Percentiles rank a stretch among this genome's conserved stretches.
Conservation (phyloP, 2,888 invertebrate genomes). For the Acleris cristana region DNA sequence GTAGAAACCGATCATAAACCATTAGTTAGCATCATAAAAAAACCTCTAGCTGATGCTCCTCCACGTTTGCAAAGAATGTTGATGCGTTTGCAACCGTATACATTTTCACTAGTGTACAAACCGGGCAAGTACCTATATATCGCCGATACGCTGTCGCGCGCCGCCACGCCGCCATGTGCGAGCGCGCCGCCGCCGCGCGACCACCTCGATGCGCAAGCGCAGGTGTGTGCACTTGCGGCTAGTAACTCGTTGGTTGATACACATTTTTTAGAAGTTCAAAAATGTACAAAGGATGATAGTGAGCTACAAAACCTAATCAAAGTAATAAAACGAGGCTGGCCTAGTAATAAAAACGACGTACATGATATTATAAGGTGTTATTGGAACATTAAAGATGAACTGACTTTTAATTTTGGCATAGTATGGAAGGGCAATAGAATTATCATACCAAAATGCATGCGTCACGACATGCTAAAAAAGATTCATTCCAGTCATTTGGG, state of each 20-base stretch:
- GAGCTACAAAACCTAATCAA: conserved; percentile 28
- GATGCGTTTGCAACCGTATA: conserved; percentile 39
- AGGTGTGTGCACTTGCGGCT: conserved; percentile 12
- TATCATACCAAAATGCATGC: conserved; percentile 32
- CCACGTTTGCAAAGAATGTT: conserved; percentile 38
- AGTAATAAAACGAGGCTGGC: conserved; percentile 34
- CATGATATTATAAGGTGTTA: conserved; percentile 23
- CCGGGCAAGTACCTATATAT: conserved; percentile 39
- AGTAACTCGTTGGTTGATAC: conserved; percentile 19
- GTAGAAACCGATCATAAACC: conserved; percentile 36
- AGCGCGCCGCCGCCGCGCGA: neutral
- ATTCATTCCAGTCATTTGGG: conserved; percentile 4
- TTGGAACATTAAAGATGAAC: conserved; percentile 34
- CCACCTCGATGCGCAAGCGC: conserved; percentile 8
- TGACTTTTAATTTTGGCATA: conserved; percentile 21
- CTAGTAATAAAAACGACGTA: conserved; percentile 26
- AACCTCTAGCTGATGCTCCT: conserved; percentile 37
- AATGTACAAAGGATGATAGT: conserved; percentile 20
- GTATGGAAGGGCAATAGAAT: conserved; percentile 36
- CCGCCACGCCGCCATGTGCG: conserved; percentile 5
- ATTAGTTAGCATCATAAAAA: conserved; percentile 38
- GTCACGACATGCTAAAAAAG: conserved; percentile 33
- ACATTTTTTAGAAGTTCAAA: conserved; percentile 28
- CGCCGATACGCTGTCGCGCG: conserved; percentile 39
- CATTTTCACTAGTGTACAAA: conserved; percentile 38